Evolutionary conservation across 2,888 invertebrate genomes (phyloP).

Genomic region (Ormyrus nitidulus): DNA sequence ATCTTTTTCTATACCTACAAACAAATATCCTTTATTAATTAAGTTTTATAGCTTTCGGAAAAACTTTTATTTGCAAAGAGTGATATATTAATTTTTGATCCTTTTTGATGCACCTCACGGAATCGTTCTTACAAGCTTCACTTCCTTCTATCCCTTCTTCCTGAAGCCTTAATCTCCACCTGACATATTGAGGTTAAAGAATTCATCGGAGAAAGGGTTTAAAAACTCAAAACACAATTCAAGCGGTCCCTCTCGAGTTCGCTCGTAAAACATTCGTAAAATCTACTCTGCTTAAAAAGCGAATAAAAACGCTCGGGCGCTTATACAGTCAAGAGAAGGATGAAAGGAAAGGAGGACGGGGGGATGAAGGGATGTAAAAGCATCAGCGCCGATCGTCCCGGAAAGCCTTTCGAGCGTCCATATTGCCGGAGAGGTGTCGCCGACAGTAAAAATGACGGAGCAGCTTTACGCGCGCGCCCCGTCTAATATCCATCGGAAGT

Average conservation of each 20-base stretch:
- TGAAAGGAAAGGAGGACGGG: neutral
- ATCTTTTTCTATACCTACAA: too few relatives aligned
- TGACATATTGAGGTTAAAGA: neutral
- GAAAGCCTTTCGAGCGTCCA: neutral
- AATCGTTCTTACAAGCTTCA: too few relatives aligned
- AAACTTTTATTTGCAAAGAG: too few relatives aligned
- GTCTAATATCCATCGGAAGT: conserved; percentile 50
- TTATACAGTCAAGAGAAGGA: too few relatives aligned
- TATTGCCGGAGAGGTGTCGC: neutral
- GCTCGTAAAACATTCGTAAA: conserved; percentile 24
- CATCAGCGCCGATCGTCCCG: conserved; percentile 14
- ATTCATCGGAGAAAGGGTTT: neutral
- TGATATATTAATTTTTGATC: too few relatives aligned
- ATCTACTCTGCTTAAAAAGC: neutral
- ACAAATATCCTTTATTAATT: too few relatives aligned
- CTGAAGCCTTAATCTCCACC: too few relatives aligned
- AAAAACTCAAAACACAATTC: neutral
- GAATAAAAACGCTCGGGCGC: too few relatives aligned
- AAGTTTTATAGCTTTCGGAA: too few relatives aligned
- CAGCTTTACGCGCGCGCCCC: conserved; percentile 39
- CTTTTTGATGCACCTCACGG: too few relatives aligned
- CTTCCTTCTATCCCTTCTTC: too few relatives aligned
- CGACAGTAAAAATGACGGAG: conserved; percentile 46
- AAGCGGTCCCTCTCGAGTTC: neutral
- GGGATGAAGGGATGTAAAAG: conserved; percentile 15